Base-by-base conservation (phyloP, 2,113 vertebrate genomes). In the Barbus barbus region DNA sequence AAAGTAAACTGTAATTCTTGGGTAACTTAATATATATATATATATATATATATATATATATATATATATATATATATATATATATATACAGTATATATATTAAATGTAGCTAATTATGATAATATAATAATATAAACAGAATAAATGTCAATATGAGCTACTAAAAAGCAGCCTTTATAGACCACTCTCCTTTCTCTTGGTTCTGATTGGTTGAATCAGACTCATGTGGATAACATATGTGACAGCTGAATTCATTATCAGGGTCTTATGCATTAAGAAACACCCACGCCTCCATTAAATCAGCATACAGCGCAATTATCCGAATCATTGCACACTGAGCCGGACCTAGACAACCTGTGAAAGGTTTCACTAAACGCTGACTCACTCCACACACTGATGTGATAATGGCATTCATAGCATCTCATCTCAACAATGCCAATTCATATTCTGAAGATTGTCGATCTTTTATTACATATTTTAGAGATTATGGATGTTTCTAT, bases 251-350 rank as follows among this genome's bases (percentile, higher is more conserved):
- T 61, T 63, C 53, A 84, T 82, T 73, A 87, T 9, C 61, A 31
- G 20, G 78, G 69, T 63, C 69, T 73, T 69, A 33, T 73, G 53
- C 71, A 72, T 48, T 80, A 41, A 73, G 72, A 63, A 81, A 86
- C 76, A 75, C 81, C 58, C 81, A 86, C 77, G 16, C 41, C 20
- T 20, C 46, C 58, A 86, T 86, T 83, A 86, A 86, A 83, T 83
- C 81, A 75, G 81, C 76, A 86, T 13, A 63, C 60, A 22, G 69
- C 14, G 16, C 61, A 67, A 83, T 86, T 79, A 86, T 80, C 63
- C 18, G 33, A 79, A 86, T 67, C 41, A 83, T 38, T 65, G 79
- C 58, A 71, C 38, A 72, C 75, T 38, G 63, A 75, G n/a, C 69
- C 26, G 13, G 18, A 67, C 22, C 56, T 46, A 81, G 76, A 86